A percentile compares a stretch with the other conserved stretches of the same genome.
Evolutionary conservation across 1,140 invertebrate species (phyloP).

Genomic region (Luehdorfia chinensis): DNA sequence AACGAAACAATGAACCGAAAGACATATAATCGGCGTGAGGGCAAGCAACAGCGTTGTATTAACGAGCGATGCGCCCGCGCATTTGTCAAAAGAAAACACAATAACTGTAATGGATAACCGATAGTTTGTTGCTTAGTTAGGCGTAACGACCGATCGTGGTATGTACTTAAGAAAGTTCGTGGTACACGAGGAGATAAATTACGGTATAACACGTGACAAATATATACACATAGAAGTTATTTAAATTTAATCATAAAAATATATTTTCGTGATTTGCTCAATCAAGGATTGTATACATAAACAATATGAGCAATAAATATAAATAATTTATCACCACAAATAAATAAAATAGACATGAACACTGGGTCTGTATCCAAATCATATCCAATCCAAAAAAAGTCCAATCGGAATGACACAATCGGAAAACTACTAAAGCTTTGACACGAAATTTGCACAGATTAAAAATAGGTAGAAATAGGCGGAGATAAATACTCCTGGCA

Average conservation of each 20-base stretch:
- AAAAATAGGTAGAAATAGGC: too few relatives aligned
- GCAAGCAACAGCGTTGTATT: constrained; percentile 32
- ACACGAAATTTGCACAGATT: too few relatives aligned
- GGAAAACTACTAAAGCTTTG: too few relatives aligned
- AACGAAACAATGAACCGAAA: constrained; percentile 43
- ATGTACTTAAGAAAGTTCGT: constrained; percentile 25
- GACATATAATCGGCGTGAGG: constrained; percentile 42
- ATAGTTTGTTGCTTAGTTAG: constrained; percentile 64
- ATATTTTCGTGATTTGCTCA: too few relatives aligned
- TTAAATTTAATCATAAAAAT: not conserved
- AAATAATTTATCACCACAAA: not conserved
- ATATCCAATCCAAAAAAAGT: too few relatives aligned
- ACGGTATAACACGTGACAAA: not conserved
- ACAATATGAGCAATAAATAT: too few relatives aligned
- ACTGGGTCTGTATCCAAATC: too few relatives aligned
- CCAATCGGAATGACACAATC: too few relatives aligned
- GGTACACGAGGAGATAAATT: constrained; percentile 19
- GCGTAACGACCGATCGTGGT: constrained; percentile 36
- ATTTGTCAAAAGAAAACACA: constrained; percentile 67
- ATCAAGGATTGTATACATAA: too few relatives aligned
- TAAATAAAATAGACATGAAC: too few relatives aligned
- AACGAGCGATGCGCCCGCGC: constrained; percentile 42
- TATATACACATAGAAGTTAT: not conserved
- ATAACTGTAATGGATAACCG: constrained; percentile 65
- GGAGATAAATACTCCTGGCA: too few relatives aligned